Evolutionary conservation across 2,113 vertebrate genomes (phyloP).

Genomic region (Oryzias celebensis): DNA sequence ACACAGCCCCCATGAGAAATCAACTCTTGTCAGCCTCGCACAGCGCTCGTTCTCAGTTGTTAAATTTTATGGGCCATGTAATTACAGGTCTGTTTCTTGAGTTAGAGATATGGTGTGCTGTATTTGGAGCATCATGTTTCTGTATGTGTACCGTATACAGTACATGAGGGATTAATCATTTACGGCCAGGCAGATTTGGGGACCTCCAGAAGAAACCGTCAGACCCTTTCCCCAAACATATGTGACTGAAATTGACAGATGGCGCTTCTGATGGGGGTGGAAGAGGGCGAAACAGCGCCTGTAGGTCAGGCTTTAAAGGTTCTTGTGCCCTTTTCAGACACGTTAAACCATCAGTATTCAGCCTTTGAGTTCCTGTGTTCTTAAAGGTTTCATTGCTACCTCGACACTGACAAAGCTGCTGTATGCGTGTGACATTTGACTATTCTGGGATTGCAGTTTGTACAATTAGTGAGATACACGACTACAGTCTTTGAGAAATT

Average conservation of each 20-base stretch:
- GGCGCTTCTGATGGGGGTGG: conserved; percentile 27
- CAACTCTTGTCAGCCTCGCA: conserved; percentile 3
- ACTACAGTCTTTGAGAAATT: no score
- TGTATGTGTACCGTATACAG: conserved; percentile 7
- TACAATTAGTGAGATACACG: no score
- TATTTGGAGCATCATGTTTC: conserved; percentile 27
- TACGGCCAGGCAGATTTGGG: conserved; percentile 51
- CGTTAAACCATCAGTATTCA: not conserved
- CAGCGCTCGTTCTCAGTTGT: conserved; percentile 4
- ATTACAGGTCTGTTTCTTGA: conserved; percentile 9
- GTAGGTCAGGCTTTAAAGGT: conserved; percentile 16
- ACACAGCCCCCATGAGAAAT: not conserved
- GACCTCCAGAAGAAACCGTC: conserved; percentile 41
- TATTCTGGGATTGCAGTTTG: not conserved
- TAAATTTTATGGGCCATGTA: conserved; percentile 29
- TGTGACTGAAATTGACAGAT: conserved; percentile 68
- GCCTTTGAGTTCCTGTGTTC: not conserved
- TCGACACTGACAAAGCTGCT: not conserved
- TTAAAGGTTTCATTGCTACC: not conserved
- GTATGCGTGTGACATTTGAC: not conserved
- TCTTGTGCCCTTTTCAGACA: conserved; percentile 2
- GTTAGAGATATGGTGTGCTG: conserved; percentile 1
- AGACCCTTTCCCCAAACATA: conserved; percentile 60
- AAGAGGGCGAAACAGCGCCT: conserved; percentile 20
- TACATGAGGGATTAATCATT: conserved; percentile 43